Evolutionary conservation across 2,797 vertebrate species (phyloP).

Genomic region (Aulostomus chinensis): DNA sequence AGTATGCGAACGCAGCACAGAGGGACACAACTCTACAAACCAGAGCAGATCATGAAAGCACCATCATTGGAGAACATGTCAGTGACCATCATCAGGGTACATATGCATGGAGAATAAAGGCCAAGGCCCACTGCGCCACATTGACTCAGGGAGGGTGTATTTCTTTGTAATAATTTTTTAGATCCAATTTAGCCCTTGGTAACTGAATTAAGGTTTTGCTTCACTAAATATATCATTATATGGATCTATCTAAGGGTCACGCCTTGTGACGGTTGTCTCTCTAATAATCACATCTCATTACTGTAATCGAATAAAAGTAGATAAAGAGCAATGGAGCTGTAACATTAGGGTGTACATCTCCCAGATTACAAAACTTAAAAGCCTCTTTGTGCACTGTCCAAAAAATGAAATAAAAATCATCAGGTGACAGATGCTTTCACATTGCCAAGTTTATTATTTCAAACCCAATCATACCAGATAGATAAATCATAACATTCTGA

Average conservation of each 20-base stretch:
- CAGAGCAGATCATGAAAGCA: constrained; percentile 11
- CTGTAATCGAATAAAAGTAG: constrained; percentile 63
- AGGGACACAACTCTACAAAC: constrained; percentile 10
- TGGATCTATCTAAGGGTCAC: constrained; percentile 53
- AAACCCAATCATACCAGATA: too few relatives aligned
- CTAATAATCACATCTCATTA: constrained; percentile 64
- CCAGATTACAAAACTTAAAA: constrained; percentile 41
- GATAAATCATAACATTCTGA: too few relatives aligned
- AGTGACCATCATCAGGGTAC: constrained; percentile 12
- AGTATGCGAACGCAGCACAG: constrained; percentile 1
- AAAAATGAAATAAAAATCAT: constrained; percentile 10
- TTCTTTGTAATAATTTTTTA: constrained; percentile 62
- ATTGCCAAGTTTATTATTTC: too few relatives aligned
- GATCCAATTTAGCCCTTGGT: constrained; percentile 49
- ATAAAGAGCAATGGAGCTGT: constrained; percentile 51
- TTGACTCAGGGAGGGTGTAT: constrained; percentile 45
- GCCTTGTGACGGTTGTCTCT: constrained; percentile 56
- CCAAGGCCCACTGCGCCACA: neutral
- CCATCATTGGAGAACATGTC: constrained; percentile 19
- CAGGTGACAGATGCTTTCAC: constrained; percentile 47
- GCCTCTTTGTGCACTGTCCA: constrained; percentile 45
- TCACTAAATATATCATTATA: constrained; percentile 58
- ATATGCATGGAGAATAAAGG: constrained; percentile 11
- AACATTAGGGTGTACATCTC: constrained; percentile 52
- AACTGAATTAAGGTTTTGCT: constrained; percentile 55